Conservation (phyloP, 2,113 vertebrate genomes). For the Aphyosemion australe region DNA sequence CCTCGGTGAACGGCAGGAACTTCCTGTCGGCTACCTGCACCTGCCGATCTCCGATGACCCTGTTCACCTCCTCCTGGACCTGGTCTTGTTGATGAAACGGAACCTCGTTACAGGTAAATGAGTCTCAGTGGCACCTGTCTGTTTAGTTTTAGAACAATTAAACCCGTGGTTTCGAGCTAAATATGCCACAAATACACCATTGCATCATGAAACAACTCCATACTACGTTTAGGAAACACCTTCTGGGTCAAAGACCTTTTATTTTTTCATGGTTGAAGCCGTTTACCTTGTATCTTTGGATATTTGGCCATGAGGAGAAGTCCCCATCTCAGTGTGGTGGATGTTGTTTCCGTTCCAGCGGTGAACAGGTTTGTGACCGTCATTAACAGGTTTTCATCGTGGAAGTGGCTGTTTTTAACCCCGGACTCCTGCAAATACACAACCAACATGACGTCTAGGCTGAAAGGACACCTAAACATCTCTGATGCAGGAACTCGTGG, state of each 20-base stretch:
- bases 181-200: too few species aligned
- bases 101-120: not conserved
- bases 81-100: constrained; percentile 17
- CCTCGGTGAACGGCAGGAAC: constrained; percentile 35
- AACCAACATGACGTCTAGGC: too few species aligned
- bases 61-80: constrained; percentile 43
- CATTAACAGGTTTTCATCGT: not conserved
- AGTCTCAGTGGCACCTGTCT: too few species aligned
- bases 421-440: not conserved
- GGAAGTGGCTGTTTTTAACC: not conserved
- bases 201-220: too few species aligned
- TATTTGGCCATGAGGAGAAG: constrained; percentile 15
- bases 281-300: constrained; percentile 75
- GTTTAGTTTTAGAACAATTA: too few species aligned
- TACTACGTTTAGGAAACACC: too few species aligned
- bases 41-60: constrained; percentile 23
- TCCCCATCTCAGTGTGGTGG: not conserved
- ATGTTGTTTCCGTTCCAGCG: not conserved
- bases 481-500: too few species aligned
- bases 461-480: too few species aligned
- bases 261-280: too few species aligned
- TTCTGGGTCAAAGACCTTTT: not conserved
- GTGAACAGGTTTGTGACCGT: not conserved
- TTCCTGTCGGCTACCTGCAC: constrained; percentile 29
- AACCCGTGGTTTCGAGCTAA: too few species aligned